Conservation (phyloP, 2,888 invertebrate genomes). For the Apamea sordens region DNA sequence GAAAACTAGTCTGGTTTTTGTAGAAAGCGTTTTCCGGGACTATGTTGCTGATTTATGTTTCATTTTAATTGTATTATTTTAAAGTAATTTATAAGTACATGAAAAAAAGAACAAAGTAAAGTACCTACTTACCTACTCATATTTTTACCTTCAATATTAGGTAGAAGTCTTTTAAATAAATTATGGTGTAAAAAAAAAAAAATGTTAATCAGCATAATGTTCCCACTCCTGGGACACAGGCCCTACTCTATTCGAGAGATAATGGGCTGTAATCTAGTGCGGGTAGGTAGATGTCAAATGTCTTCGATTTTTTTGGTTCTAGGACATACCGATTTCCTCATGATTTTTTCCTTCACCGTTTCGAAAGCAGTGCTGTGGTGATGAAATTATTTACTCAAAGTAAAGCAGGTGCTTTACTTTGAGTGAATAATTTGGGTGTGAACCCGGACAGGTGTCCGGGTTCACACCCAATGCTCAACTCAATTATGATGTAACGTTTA, state of each 20-base stretch:
- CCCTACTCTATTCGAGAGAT: no score
- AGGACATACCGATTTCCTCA: no score
- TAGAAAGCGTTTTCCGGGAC: not conserved
- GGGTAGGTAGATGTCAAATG: no score
- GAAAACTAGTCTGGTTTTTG: not conserved
- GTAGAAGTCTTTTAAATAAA: slow-evolving; percentile 4
- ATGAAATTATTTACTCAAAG: no score
- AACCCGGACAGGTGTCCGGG: not conserved
- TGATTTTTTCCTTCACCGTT: no score
- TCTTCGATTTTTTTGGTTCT: no score
- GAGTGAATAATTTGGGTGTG: no score
- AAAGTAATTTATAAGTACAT: not conserved
- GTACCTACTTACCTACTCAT: not conserved
- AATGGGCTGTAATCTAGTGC: no score
- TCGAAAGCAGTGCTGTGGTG: no score
- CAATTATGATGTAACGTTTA: slow-evolving; percentile 12
- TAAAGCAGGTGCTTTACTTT: not conserved
- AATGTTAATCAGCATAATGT: no score
- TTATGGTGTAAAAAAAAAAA: not conserved
- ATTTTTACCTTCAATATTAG: no score
- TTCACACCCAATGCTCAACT: not conserved
- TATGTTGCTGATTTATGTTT: not conserved
- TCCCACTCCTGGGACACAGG: no score
- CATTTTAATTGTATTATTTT: not conserved
- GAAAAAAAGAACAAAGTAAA: not conserved